Conservation (phyloP, 2,797 vertebrate species). For the Alosa sapidissima region DNA sequence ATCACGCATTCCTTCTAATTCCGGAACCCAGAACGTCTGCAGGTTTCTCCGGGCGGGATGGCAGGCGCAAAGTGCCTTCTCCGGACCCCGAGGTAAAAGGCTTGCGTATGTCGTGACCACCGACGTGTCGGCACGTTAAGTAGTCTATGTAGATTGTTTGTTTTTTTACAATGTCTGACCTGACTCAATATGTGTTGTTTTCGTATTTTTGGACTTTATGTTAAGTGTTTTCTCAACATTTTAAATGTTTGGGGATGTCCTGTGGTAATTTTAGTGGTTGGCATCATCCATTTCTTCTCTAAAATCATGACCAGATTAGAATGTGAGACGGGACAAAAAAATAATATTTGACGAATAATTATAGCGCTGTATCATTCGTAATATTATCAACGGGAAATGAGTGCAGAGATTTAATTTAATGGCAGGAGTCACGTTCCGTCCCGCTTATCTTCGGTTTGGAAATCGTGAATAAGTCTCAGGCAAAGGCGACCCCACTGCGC, state of each 20-base stretch:
- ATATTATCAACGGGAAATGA: conserved; percentile 1
- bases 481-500: not conserved
- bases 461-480: not conserved
- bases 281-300: not conserved
- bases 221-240: not conserved
- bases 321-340: not conserved
- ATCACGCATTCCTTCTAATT: not conserved
- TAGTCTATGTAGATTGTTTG: not conserved
- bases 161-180: not conserved
- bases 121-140: conserved; percentile 14
- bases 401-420: not conserved
- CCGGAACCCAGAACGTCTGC: not conserved
- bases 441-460: not conserved
- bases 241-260: not conserved
- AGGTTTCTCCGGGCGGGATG: conserved; percentile 29
- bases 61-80: conserved; percentile 34
- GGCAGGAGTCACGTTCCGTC: not conserved
- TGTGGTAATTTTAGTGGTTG: no score
- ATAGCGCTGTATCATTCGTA: not conserved
- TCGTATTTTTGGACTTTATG: not conserved
- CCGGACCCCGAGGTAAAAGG: conserved; percentile 64
- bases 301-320: not conserved
- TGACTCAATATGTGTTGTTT: not conserved
- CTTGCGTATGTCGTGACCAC: not conserved
- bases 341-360: not conserved